Percentiles rank a stretch among this genome's conserved stretches.
Conservation (phyloP, 1,140 invertebrate genomes). For the Gonioctena quinquepunctata region DNA sequence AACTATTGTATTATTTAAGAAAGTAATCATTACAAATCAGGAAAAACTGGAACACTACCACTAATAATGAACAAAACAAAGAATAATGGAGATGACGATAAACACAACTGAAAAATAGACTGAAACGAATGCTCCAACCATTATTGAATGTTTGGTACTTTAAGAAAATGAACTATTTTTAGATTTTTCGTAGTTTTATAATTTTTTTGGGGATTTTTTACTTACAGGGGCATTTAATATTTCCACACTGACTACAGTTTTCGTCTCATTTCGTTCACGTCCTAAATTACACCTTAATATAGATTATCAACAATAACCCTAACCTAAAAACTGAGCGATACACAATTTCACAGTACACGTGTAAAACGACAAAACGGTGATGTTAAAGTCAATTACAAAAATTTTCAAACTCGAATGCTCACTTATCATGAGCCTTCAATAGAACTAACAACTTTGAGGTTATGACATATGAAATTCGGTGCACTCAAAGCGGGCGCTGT, state of each 20-base stretch:
- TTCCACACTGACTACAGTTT: conserved; percentile 5
- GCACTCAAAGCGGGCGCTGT: neutral
- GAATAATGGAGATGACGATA: neutral
- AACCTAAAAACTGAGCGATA: neutral
- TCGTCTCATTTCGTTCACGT: conserved; percentile 1
- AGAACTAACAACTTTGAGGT: neutral
- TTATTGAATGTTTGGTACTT: neutral
- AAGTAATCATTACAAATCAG: neutral
- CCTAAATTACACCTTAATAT: conserved; percentile 7
- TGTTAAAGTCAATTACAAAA: neutral
- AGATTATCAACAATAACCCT: neutral
- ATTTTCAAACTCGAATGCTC: neutral
- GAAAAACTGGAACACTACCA: neutral
- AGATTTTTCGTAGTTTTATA: neutral
- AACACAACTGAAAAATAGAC: neutral
- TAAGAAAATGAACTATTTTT: neutral
- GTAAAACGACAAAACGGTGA: neutral
- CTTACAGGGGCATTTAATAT: neutral
- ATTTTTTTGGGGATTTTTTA: neutral
- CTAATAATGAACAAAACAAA: neutral
- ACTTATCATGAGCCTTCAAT: too few relatives aligned
- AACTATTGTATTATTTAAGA: neutral
- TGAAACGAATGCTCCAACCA: neutral
- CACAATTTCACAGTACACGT: neutral
- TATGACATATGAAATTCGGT: neutral